These are phyloP conservation scores for Pavo muticus DNA, from an alignment of 2,113 vertebrate genomes.

Conservation along the genomic window DNA sequence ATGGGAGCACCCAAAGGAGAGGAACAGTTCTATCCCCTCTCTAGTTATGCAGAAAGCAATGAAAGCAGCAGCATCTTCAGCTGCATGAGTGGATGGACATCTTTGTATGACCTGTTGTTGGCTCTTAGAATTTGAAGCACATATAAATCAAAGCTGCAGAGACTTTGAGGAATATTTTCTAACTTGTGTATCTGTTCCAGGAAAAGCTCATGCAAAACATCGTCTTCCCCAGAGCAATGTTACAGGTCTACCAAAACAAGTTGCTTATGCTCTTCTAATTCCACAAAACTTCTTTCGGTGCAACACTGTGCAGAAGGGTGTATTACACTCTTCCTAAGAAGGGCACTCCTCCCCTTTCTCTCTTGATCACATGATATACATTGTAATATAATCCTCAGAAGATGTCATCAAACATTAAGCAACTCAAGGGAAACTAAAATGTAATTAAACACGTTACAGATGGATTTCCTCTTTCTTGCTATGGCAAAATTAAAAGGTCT, in stretches of 20 bases:
- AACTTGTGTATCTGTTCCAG: background rate
- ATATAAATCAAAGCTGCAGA: background rate
- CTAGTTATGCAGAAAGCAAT: background rate
- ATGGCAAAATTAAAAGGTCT: background rate
- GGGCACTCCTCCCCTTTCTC: accelerated
- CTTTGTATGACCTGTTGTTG: background rate
- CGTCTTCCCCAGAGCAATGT: background rate
- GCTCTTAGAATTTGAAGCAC: background rate
- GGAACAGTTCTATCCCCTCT: background rate
- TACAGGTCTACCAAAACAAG: background rate
- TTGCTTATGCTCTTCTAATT: background rate
- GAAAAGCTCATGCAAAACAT: background rate
- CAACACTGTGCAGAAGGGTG: background rate
- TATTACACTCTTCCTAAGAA: background rate
- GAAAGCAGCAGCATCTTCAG: background rate
- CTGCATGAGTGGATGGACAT: background rate
- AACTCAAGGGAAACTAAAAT: background rate
- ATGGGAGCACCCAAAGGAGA: background rate
- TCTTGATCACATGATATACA: background rate
- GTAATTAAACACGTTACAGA: background rate
- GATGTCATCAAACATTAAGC: background rate
- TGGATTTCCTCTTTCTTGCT: background rate
- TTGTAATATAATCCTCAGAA: background rate
- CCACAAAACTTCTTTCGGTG: background rate
- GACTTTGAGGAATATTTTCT: background rate